phyloP scores from a whole-genome alignment of 2,113 vertebrate genomes.

The Herpailurus yagouaroundi region DNA sequence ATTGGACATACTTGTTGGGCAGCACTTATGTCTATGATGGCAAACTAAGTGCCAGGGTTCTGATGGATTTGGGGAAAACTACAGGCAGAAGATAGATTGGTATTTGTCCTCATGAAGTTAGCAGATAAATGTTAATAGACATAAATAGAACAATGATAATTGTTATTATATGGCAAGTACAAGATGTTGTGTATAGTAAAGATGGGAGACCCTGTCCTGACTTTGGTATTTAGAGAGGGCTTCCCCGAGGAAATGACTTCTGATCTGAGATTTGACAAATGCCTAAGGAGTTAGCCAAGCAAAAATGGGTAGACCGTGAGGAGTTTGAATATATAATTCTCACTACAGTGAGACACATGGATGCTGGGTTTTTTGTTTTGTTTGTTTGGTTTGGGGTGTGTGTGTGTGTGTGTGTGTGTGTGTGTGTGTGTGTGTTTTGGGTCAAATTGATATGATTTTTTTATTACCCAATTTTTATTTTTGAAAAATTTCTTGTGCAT shows the following conservation, averaged over 20 bases:
- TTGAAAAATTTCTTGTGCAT: neutral
- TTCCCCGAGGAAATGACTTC: neutral
- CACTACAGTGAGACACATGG: neutral
- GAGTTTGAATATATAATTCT: neutral
- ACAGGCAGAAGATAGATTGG: neutral
- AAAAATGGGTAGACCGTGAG: neutral
- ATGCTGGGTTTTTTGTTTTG: neutral
- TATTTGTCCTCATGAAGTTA: neutral
- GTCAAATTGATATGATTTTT: neutral
- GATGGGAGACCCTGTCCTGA: neutral
- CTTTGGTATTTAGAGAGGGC: too few species aligned
- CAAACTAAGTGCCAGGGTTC: neutral
- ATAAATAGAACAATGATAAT: neutral
- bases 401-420: too few species aligned
- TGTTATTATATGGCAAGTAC: neutral
- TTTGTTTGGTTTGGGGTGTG: neutral
- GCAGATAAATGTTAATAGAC: neutral
- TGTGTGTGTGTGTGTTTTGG: neutral
- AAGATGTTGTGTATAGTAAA: neutral
- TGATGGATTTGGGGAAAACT: neutral
- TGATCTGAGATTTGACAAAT: neutral
- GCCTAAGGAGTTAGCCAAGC: neutral
- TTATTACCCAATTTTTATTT: neutral
- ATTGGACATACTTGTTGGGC: neutral
- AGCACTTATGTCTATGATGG: neutral